Conservation (phyloP, 92 coral and sea anemone species). For the Diadumene lineata region DNA sequence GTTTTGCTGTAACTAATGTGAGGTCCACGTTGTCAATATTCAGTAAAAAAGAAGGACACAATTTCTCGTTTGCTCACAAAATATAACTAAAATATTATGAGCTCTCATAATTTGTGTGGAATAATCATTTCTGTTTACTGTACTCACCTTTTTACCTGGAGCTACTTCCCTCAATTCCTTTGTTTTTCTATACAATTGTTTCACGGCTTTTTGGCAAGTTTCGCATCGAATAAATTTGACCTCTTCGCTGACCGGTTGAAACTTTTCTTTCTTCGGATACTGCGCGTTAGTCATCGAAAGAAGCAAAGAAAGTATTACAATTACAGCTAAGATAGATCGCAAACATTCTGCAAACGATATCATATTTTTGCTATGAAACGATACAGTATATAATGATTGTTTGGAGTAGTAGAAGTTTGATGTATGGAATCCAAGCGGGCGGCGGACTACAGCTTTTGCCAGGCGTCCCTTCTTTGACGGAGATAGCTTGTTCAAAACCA, state of each 20-base stretch:
- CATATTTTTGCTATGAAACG: neutral
- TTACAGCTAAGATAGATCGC: slow-evolving; percentile 1
- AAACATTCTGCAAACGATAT: neutral
- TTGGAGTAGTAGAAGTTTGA: no score
- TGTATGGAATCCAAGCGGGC: neutral
- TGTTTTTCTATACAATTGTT: slow-evolving; percentile 75
- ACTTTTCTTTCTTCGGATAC: slow-evolving; percentile 83
- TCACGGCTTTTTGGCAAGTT: slow-evolving; percentile 93
- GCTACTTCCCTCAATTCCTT: slow-evolving; percentile 72
- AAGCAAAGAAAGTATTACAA: slow-evolving; percentile 6
- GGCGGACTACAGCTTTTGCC: neutral
- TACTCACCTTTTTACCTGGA: slow-evolving; percentile 63
- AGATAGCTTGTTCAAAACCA: slow-evolving; percentile 9
- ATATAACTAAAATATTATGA: no score
- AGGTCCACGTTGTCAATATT: neutral
- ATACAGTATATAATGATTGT: neutral
- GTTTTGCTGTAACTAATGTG: neutral
- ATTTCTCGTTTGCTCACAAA: neutral
- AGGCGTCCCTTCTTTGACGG: slow-evolving; percentile 25
- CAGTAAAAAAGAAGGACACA: neutral
- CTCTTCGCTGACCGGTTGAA: slow-evolving; percentile 78
- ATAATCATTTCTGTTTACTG: no score
- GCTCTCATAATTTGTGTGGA: no score
- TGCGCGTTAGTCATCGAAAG: slow-evolving; percentile 39
- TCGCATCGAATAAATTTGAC: slow-evolving; percentile 82